A percentile compares a stretch with the other conserved stretches of the same genome.
phyloP scores from a whole-genome alignment of 2,797 vertebrate genomes.

The Xenopus petersii region DNA sequence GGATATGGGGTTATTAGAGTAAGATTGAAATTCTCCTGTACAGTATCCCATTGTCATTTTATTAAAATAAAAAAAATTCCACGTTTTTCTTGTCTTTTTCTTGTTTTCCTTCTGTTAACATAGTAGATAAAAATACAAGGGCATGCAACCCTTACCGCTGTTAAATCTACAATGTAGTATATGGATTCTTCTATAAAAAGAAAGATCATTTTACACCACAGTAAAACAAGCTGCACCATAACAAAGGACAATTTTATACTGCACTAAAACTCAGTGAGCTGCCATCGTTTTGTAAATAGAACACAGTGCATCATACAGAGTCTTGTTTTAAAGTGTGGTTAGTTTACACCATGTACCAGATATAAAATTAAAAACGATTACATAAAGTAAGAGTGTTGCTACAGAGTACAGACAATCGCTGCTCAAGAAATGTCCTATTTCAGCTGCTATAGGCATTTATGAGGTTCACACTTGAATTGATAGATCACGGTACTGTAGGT shows the following conservation, averaged over 20 bases:
- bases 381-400: background rate
- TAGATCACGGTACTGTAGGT: background rate
- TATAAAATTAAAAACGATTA: conserved; percentile 9
- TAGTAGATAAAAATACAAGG: no score
- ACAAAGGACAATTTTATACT: conserved; percentile 3
- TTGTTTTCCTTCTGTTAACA: no score
- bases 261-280: background rate
- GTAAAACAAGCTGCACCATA: conserved; percentile 4
- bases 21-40: conserved; percentile 16
- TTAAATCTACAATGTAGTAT: background rate
- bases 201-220: background rate
- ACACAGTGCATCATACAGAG: no score
- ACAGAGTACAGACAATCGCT: no score
- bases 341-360: background rate
- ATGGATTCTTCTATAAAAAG: background rate
- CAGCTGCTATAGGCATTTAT: background rate
- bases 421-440: background rate
- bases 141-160: background rate
- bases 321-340: background rate
- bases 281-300: background rate
- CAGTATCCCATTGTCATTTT: conserved; percentile 27
- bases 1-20: conserved; percentile 2
- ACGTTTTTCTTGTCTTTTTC: no score
- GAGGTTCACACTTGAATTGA: background rate
- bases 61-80: background rate